Conservation (phyloP, 2,888 invertebrate genomes). For the Ochropleura plecta region DNA sequence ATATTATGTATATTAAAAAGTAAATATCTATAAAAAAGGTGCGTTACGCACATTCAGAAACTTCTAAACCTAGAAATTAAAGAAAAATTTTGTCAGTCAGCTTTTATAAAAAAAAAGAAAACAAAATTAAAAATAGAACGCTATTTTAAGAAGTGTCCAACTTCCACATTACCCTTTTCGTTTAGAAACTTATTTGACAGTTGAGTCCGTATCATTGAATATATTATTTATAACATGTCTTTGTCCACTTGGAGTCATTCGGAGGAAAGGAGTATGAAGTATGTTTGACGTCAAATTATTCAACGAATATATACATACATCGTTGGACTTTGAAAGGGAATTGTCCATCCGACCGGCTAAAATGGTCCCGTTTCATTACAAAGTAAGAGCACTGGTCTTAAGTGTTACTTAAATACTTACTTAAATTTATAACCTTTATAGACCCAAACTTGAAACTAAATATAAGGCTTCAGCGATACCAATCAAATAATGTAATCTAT, state of each 20-base stretch:
- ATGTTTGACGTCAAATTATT: neutral
- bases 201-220: neutral
- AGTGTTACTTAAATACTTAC: neutral
- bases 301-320: neutral
- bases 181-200: neutral
- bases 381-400: neutral
- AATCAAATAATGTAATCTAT: conserved; percentile 11
- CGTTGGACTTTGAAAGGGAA: neutral
- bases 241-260: too few relatives aligned
- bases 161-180: neutral
- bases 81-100: too few relatives aligned
- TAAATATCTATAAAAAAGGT: too few relatives aligned
- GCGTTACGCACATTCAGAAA: too few relatives aligned
- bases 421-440: too few relatives aligned
- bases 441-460: neutral
- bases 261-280: neutral
- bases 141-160: neutral
- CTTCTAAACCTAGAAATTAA: neutral
- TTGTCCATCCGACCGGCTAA: neutral
- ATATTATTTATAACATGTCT: neutral
- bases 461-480: neutral
- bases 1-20: too few relatives aligned
- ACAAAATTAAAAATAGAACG: neutral
- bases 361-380: neutral
- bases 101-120: neutral